Evolutionary conservation across 92 coral and sea anemone species (phyloP).

Genomic region (Paramuricea clavata): DNA sequence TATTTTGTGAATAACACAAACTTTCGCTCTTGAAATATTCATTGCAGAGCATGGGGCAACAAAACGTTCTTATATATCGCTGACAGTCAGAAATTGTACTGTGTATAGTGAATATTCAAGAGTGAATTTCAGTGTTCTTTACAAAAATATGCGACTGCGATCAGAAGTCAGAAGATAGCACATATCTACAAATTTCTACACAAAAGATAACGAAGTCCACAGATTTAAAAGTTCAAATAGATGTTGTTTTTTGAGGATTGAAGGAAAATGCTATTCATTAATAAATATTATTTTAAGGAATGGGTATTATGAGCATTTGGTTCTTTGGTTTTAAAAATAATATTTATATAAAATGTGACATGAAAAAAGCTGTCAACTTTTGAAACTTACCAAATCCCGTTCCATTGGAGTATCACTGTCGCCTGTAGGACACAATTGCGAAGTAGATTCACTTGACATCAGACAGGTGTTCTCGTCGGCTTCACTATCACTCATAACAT

Average conservation of each 20-base stretch:
- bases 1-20: not conserved
- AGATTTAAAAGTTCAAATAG: not conserved
- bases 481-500: conserved; percentile 41
- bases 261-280: not conserved
- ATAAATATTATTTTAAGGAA: too few relatives aligned
- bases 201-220: not conserved
- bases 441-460: conserved; percentile 76
- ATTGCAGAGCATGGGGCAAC: too few relatives aligned
- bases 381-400: conserved; percentile 8
- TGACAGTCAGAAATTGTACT: too few relatives aligned
- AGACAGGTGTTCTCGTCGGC: conserved; percentile 85
- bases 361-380: not conserved
- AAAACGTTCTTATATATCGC: too few relatives aligned
- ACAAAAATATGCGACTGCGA: too few relatives aligned
- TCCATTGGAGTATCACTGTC: conserved; percentile 10
- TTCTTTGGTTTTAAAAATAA: too few relatives aligned
- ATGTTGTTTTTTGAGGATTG: not conserved
- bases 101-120: too few relatives aligned
- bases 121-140: too few relatives aligned
- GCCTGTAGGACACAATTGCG: conserved; percentile 38
- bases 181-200: too few relatives aligned
- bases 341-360: too few relatives aligned
- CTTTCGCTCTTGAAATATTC: not conserved
- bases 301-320: not conserved
- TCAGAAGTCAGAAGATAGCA: too few relatives aligned